phyloP scores from a whole-genome alignment of 2,888 invertebrate genomes.

The Petrophora chlorosata region DNA sequence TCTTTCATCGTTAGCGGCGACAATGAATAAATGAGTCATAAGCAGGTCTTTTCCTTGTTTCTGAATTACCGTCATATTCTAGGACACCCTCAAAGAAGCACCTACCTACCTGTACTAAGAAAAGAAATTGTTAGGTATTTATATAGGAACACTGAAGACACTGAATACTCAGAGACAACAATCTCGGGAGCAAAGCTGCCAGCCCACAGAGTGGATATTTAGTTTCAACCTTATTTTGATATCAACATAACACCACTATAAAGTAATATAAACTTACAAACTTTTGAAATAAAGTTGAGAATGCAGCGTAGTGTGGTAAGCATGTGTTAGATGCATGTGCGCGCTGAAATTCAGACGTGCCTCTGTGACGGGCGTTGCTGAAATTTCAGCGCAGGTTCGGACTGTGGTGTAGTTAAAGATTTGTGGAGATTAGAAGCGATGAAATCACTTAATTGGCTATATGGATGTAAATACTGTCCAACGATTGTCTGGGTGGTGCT shows the following conservation, averaged over 20 bases:
- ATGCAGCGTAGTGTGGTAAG: neutral
- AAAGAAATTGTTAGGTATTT: too few species aligned
- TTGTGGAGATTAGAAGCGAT: neutral
- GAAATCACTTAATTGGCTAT: neutral
- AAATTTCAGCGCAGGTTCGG: slow-evolving; percentile 11
- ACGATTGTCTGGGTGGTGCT: too few species aligned
- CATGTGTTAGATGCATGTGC: neutral
- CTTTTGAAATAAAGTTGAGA: neutral
- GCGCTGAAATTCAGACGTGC: slow-evolving; percentile 11
- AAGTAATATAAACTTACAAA: neutral
- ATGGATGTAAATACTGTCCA: neutral
- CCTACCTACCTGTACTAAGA: too few species aligned
- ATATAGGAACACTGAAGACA: neutral
- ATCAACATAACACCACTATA: neutral
- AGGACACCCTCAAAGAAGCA: too few species aligned
- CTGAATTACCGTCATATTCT: too few species aligned
- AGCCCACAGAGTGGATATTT: slow-evolving; percentile 22
- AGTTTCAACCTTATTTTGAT: slow-evolving; percentile 26
- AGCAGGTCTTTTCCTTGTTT: too few species aligned
- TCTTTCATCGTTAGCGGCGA: too few species aligned
- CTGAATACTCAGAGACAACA: neutral
- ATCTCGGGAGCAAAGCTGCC: neutral
- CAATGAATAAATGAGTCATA: too few species aligned
- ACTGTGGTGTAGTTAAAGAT: neutral
- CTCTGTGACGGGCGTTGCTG: slow-evolving; percentile 5